phyloP scores from a whole-genome alignment of 2,113 vertebrate species.

The Chloropsis hardwickii region DNA sequence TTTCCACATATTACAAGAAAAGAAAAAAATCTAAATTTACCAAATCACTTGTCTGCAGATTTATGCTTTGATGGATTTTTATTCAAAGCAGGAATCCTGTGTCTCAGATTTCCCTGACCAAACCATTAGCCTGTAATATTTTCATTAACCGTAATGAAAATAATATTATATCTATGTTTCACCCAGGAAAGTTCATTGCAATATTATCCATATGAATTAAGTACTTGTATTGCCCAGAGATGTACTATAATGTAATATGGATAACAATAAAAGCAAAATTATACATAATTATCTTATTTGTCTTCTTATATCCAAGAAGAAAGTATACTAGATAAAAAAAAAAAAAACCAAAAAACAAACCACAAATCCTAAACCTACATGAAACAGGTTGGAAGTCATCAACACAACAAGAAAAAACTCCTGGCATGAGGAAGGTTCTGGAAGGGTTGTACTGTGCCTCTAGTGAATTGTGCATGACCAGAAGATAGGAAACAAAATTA shows the following conservation, averaged over 20 bases:
- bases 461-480: neutral
- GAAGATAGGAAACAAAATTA: neutral
- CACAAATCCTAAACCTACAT: accelerated
- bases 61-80: neutral
- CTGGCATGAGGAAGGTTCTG: neutral
- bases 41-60: neutral
- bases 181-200: neutral
- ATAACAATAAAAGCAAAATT: slow-evolving; percentile 17
- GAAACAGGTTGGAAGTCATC: neutral
- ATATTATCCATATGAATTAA: neutral
- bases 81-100: neutral
- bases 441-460: neutral
- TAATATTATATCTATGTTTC: neutral
- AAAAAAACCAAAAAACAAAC: neutral
- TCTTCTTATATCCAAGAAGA: slow-evolving; percentile 43
- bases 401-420: neutral
- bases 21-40: neutral
- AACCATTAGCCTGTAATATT: neutral
- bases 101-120: neutral
- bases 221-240: neutral
- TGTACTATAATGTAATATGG: neutral
- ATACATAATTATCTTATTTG: neutral
- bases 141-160: neutral
- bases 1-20: neutral
- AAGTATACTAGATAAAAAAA: neutral